A percentile compares a stretch with the other conserved stretches of the same genome.
Evolutionary conservation across 1,140 invertebrate species (phyloP).

Genomic region (Polypedilum pembai): DNA sequence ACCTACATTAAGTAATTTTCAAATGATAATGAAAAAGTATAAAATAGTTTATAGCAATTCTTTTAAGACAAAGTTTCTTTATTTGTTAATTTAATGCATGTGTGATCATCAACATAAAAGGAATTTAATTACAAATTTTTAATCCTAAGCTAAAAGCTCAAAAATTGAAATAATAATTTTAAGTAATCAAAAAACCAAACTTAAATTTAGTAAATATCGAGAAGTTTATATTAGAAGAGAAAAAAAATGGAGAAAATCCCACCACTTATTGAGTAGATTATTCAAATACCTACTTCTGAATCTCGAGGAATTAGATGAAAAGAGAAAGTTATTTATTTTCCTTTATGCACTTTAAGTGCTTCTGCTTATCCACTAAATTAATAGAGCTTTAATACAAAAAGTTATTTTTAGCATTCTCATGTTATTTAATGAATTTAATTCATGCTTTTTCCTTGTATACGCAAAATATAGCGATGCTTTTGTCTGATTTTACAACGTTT

Average conservation of each 20-base stretch:
- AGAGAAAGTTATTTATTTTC: neutral
- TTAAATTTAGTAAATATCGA: slow-evolving; percentile 15
- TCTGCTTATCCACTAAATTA: neutral
- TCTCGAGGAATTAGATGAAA: neutral
- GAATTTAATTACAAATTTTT: neutral
- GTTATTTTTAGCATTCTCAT: too few species aligned
- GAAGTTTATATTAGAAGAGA: neutral
- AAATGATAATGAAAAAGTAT: slow-evolving; percentile 1
- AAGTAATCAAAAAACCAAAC: neutral
- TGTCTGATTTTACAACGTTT: too few species aligned
- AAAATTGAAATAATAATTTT: slow-evolving; percentile 3
- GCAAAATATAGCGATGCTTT: too few species aligned
- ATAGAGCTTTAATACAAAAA: neutral
- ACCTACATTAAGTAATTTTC: neutral
- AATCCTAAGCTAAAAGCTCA: neutral
- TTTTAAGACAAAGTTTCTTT: neutral
- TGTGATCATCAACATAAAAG: neutral
- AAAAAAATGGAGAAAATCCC: neutral
- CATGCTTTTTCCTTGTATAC: too few species aligned
- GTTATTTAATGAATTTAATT: too few species aligned
- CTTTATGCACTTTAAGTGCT: slow-evolving; percentile 4
- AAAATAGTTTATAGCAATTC: neutral
- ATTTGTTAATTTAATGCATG: neutral
- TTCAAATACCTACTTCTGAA: neutral
- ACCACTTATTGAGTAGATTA: neutral